phyloP scores from a whole-genome alignment of 2,113 vertebrate genomes.

The Anthoscopus minutus region DNA sequence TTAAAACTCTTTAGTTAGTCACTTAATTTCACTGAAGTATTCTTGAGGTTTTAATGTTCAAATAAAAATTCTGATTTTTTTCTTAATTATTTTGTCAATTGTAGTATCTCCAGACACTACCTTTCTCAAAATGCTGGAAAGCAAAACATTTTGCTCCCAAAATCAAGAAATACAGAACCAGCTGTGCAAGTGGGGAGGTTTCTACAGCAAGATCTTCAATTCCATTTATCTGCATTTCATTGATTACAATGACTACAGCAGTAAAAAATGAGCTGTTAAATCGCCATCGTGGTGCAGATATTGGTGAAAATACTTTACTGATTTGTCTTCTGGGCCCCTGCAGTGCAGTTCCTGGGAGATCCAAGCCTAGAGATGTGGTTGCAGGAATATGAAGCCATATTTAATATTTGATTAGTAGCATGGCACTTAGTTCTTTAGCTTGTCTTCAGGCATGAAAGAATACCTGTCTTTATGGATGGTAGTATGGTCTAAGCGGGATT shows the following conservation, averaged over 20 bases:
- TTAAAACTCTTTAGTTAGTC: not conserved
- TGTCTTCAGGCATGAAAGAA: not conserved
- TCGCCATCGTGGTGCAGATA: not conserved
- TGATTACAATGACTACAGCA: not conserved
- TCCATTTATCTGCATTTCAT: not conserved
- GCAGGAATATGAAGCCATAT: not conserved
- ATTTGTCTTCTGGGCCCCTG: not conserved
- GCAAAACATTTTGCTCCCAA: not conserved
- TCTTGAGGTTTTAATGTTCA: not conserved
- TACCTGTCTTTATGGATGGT: not conserved
- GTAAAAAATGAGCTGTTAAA: not conserved
- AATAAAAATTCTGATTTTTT: not conserved
- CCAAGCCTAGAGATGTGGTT: not conserved
- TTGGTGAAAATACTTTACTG: not conserved
- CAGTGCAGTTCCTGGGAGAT: not conserved
- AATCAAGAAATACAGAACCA: not conserved
- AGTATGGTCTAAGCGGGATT: not conserved
- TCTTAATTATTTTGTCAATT: not conserved
- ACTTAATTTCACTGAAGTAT: not conserved
- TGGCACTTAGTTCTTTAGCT: not conserved
- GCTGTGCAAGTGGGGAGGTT: not conserved
- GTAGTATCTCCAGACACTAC: not conserved
- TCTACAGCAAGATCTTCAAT: not conserved
- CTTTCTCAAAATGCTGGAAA: not conserved
- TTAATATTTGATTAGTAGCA: not conserved